These are phyloP conservation scores for Hipparchia sbordonii DNA, from an alignment of 2,888 invertebrate genomes.

Conservation along the genomic window DNA sequence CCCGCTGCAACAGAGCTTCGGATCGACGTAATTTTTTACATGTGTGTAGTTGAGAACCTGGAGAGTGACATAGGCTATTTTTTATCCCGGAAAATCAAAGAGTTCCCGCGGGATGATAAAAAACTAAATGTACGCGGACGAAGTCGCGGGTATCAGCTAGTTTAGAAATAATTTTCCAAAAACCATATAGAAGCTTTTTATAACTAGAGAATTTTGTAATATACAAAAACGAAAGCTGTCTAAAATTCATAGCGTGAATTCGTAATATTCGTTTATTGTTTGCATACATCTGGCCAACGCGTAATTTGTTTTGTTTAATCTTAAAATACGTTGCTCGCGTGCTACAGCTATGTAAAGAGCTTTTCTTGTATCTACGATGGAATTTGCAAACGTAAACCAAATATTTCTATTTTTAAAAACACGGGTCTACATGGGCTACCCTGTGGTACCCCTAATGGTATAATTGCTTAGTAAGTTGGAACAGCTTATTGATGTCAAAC, in stretches of 20 bases:
- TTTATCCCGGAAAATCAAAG: no score
- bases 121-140: no score
- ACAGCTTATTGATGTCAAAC: background rate
- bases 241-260: background rate
- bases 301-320: conserved; percentile 11
- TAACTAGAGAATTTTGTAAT: background rate
- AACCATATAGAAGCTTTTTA: no score
- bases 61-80: no score
- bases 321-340: conserved; percentile 8
- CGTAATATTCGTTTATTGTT: conserved; percentile 11
- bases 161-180: no score
- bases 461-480: background rate
- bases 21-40: no score
- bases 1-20: no score
- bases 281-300: conserved; percentile 10
- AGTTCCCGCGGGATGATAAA: no score
- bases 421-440: background rate
- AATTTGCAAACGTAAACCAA: conserved; percentile 15
- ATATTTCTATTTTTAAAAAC: conserved; percentile 5
- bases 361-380: conserved; percentile 4
- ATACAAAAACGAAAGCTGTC: background rate
- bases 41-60: no score
- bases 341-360: conserved; percentile 7
- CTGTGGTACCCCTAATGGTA: background rate
- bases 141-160: no score